A percentile compares a stretch with the other conserved stretches of the same genome.
These are phyloP conservation scores for Alloscopus bannaensis DNA, from an alignment of 2,888 invertebrate species.

Conservation along the genomic window DNA sequence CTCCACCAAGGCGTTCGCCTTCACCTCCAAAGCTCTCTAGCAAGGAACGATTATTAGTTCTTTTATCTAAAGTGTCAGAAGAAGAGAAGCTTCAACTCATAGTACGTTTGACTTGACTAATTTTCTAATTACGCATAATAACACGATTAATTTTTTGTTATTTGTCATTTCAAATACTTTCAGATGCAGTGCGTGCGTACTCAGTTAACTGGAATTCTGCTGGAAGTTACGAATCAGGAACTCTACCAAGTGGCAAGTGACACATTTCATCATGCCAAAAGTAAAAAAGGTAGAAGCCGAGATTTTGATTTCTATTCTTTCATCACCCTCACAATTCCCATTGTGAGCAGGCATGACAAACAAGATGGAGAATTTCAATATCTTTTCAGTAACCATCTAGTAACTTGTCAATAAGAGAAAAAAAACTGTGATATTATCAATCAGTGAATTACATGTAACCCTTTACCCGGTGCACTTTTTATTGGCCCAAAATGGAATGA, in stretches of 20 bases:
- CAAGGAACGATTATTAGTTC: slow-evolving; percentile 25
- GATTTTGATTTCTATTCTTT: slow-evolving; percentile 23
- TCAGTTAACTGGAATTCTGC: slow-evolving; percentile 92
- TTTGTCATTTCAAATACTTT: too few relatives aligned
- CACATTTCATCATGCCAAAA: slow-evolving; percentile 86
- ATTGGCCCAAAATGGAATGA: too few relatives aligned
- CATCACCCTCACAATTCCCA: slow-evolving; percentile 7
- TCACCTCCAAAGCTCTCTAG: slow-evolving; percentile 13
- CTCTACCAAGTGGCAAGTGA: slow-evolving; percentile 90
- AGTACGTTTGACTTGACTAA: slow-evolving; percentile 33
- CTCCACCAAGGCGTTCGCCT: slow-evolving; percentile 3
- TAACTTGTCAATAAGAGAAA: not conserved
- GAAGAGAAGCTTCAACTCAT: slow-evolving; percentile 48
- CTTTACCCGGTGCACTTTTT: too few relatives aligned
- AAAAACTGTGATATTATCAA: not conserved
- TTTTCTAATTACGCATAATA: not conserved
- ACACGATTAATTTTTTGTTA: not conserved
- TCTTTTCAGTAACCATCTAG: not conserved
- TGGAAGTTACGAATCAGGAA: slow-evolving; percentile 95
- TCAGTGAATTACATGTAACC: not conserved
- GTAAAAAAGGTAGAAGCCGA: slow-evolving; percentile 81
- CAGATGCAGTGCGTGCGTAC: slow-evolving; percentile 92
- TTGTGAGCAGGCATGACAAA: not conserved
- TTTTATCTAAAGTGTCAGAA: slow-evolving; percentile 37
- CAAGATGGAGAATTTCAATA: not conserved